Evolutionary conservation across 1,140 invertebrate species (phyloP), one percentile per base, ranked within the genome.

Genomic region (Heliconius congener): DNA sequence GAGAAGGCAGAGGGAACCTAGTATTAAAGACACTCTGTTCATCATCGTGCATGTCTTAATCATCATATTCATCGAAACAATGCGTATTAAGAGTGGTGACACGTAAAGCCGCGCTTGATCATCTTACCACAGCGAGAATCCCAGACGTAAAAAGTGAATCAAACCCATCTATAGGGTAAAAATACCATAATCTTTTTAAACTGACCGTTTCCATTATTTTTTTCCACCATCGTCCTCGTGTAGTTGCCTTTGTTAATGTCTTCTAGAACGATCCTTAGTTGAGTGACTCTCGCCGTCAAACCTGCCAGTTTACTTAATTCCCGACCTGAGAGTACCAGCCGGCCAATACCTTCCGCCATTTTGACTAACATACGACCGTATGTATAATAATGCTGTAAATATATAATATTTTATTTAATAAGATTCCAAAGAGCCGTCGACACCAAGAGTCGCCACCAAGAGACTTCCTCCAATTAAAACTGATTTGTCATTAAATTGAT

Each of bases 351-450:
- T 95, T 99, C 98, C 1, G 99, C 99, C 94, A 99, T 96, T 91
- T 99, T 99, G 3, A 99, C 96, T 87, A 99, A 95, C 99, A 99
- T 99, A 19, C 99, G 95, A 0, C 99, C 99, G 94, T 98, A 98
- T 18, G 98, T 99, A 92, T 99, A 99, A 89, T 99, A 99, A 86
- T 97, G 96, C 94, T 95, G 86, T 82, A 76, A 84, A 23, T 9
- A 11, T 9, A 57, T 8, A 23, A 57, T 4, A 57, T 57, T 52
- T 52, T 52, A 19, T 52, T 19, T 19, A 52, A 19, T 19, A 19
- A 52, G 18, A 52, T 52, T 1, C 8, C 50, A 52, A 52, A 46
- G 5, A 52, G 50, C 46, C 46, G 46, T 50, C 16, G 16, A 16
- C n/a, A 19, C 6, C 19, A 0, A 19, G 23, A 23, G 23, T 23